Conservation (phyloP, 2,888 invertebrate genomes). For the Hyppa rectilinea region DNA sequence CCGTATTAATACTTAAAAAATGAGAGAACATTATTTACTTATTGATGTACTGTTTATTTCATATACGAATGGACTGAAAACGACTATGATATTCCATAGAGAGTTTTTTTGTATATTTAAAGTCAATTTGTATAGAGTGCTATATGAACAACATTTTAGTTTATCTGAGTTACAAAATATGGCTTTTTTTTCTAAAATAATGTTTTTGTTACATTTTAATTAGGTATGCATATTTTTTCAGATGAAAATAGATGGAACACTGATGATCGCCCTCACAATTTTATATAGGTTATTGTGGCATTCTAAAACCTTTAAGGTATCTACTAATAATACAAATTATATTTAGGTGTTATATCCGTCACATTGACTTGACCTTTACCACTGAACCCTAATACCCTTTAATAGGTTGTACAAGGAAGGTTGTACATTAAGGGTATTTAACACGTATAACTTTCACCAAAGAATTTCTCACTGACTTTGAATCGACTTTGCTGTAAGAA, state of each 20-base stretch:
- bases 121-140: background rate
- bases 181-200: background rate
- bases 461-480: slow-evolving; percentile 32
- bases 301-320: background rate
- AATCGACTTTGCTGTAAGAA: slow-evolving; percentile 32
- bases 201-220: background rate
- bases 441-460: slow-evolving; percentile 13
- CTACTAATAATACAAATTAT: background rate
- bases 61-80: background rate
- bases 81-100: slow-evolving; percentile 3
- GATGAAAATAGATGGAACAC: background rate
- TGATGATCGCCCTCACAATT: background rate
- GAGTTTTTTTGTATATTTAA: slow-evolving; percentile 5
- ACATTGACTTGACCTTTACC: slow-evolving; percentile 11
- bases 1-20: slow-evolving; percentile 3
- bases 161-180: background rate
- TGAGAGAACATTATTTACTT: background rate
- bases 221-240: background rate
- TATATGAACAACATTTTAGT: background rate
- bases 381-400: background rate
- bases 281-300: too few species aligned
- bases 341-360: background rate
- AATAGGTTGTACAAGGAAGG: background rate
- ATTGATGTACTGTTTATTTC: slow-evolving; percentile 2
- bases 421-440: slow-evolving; percentile 9